Conservation (phyloP, 2,797 vertebrate genomes). For the Rhadinocentrus ornatus region DNA sequence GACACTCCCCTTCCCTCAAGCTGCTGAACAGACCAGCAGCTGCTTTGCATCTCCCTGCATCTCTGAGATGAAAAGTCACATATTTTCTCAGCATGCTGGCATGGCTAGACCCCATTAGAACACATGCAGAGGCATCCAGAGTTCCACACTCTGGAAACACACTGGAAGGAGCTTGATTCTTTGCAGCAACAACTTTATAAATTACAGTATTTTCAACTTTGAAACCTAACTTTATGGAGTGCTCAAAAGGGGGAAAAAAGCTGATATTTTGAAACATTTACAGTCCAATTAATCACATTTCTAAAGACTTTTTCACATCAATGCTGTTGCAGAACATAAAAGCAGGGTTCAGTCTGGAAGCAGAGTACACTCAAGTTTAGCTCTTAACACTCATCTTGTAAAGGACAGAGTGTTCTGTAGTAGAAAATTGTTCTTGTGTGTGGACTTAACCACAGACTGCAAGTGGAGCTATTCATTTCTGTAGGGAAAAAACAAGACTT, state of each 20-base stretch:
- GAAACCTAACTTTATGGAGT: background rate
- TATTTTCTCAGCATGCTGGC: slow-evolving; percentile 76
- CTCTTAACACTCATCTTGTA: slow-evolving; percentile 22
- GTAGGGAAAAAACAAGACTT: slow-evolving; percentile 64
- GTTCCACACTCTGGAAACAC: slow-evolving; percentile 43
- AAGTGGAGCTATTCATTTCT: slow-evolving; percentile 72
- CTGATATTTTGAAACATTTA: background rate
- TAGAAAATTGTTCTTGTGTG: slow-evolving; percentile 75
- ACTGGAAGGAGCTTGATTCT: slow-evolving; percentile 25
- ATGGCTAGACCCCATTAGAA: slow-evolving; percentile 71
- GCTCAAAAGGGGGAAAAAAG: background rate
- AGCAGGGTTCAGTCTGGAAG: background rate
- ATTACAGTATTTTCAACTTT: slow-evolving; percentile 6
- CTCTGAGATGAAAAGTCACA: slow-evolving; percentile 73
- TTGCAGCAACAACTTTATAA: slow-evolving; percentile 31
- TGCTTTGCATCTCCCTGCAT: slow-evolving; percentile 76
- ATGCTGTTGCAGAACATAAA: background rate
- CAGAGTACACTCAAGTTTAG: slow-evolving; percentile 6
- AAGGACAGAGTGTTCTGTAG: slow-evolving; percentile 71
- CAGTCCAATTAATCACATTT: background rate
- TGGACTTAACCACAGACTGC: slow-evolving; percentile 68
- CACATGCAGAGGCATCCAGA: slow-evolving; percentile 56
- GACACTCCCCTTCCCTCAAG: slow-evolving; percentile 45
- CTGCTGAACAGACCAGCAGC: slow-evolving; percentile 69
- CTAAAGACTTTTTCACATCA: background rate